These are phyloP conservation scores for Aix galericulata DNA, from an alignment of 2,113 vertebrate species.

Conservation along the genomic window DNA sequence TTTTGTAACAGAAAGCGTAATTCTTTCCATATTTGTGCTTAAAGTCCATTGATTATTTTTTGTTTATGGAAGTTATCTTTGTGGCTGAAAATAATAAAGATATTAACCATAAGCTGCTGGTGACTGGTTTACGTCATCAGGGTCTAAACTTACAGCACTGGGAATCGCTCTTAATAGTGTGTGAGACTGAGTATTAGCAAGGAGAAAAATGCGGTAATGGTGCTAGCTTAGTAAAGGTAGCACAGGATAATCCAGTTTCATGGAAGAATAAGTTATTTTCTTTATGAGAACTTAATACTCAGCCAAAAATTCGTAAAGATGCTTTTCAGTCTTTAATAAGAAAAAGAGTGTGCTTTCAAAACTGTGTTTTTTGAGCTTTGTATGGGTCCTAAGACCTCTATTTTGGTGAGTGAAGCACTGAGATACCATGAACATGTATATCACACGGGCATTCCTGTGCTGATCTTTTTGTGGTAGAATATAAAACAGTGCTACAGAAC, in stretches of 20 bases:
- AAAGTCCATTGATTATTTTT: neutral
- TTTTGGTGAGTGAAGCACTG: neutral
- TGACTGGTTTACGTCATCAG: neutral
- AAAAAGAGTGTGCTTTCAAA: neutral
- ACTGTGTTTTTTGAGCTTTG: neutral
- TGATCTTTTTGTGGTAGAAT: neutral
- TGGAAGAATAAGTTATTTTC: neutral
- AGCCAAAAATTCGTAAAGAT: neutral
- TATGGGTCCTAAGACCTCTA: fast-evolving
- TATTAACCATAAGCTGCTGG: neutral
- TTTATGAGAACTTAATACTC: neutral
- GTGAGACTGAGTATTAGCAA: neutral
- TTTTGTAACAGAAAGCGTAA: neutral
- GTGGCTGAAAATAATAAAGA: conserved; percentile 11
- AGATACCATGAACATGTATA: fast-evolving
- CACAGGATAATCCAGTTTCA: neutral
- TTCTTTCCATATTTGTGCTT: neutral
- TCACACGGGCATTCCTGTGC: fast-evolving
- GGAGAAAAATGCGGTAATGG: neutral
- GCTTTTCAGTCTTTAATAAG: neutral
- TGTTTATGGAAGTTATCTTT: neutral
- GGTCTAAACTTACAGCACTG: neutral
- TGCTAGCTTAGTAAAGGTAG: neutral
- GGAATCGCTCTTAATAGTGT: neutral
- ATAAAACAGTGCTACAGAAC: neutral